Evolutionary conservation across 1,140 invertebrate genomes (phyloP).

Genomic region (Steinernema khuongi): DNA sequence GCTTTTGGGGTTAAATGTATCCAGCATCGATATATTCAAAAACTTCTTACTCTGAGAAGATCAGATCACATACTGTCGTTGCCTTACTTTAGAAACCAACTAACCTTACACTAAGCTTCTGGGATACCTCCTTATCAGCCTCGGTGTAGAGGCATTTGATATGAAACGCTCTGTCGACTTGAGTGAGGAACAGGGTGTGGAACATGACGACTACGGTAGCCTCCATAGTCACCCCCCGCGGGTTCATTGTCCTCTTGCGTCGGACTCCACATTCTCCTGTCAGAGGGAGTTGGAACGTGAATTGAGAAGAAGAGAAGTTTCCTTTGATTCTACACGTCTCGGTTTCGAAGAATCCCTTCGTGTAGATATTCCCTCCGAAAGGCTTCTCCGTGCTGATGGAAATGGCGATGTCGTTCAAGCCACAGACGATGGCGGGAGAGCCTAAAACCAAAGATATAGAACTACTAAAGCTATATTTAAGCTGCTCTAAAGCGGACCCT

Average conservation of each 20-base stretch:
- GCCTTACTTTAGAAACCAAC: conserved; percentile 9
- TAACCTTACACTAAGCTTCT: conserved; percentile 35
- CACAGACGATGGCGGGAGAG: conserved; percentile 33
- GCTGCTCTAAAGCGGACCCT: neutral
- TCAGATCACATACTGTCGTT: neutral
- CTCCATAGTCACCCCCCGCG: conserved; percentile 26
- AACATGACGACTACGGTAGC: conserved; percentile 28
- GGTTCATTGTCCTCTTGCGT: conserved; percentile 32
- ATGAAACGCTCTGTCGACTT: conserved; percentile 33
- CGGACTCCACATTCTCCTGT: conserved; percentile 44
- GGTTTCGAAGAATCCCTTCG: conserved; percentile 48
- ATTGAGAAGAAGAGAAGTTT: conserved; percentile 43
- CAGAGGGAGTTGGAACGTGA: conserved; percentile 41
- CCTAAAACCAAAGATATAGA: conserved; percentile 21
- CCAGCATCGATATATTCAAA: too few relatives aligned
- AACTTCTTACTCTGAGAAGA: too few relatives aligned
- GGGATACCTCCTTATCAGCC: conserved; percentile 28
- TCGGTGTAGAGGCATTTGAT: conserved; percentile 33
- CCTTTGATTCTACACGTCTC: conserved; percentile 41
- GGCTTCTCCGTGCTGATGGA: conserved; percentile 35
- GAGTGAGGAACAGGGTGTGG: conserved; percentile 31
- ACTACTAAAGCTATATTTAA: neutral
- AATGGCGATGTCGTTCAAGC: conserved; percentile 31
- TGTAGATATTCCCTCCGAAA: conserved; percentile 47
- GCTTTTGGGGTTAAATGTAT: too few relatives aligned